A percentile compares a stretch with the other conserved stretches of the same genome.
These are phyloP conservation scores for Zaprionus kolodkinae DNA, from an alignment of 1,140 invertebrate genomes.

Conservation along the genomic window DNA sequence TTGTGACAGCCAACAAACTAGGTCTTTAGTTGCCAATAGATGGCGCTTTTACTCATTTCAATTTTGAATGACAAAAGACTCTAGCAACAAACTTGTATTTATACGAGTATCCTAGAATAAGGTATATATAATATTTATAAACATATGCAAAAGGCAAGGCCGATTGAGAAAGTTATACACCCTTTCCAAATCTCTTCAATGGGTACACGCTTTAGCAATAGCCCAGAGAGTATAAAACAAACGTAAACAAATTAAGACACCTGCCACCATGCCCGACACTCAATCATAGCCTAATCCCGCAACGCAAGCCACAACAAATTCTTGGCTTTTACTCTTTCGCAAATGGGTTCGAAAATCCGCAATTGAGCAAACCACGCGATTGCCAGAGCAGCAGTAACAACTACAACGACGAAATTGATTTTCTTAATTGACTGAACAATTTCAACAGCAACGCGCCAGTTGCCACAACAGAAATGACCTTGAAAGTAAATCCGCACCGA, in stretches of 20 bases:
- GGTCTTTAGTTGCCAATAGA: too few relatives aligned
- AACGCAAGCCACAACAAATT: conserved; percentile 43
- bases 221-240: not conserved
- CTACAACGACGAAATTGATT: conserved; percentile 65
- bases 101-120: too few relatives aligned
- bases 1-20: too few relatives aligned
- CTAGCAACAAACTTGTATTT: too few relatives aligned
- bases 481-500: conserved; percentile 52
- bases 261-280: conserved; percentile 35
- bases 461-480: conserved; percentile 68
- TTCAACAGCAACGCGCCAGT: conserved; percentile 54
- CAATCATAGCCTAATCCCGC: conserved; percentile 24
- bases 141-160: too few relatives aligned
- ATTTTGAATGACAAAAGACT: too few relatives aligned
- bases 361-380: conserved; percentile 61
- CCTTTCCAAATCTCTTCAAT: not conserved
- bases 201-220: not conserved
- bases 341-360: conserved; percentile 57
- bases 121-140: too few relatives aligned
- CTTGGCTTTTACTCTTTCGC: conserved; percentile 72
- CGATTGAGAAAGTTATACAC: too few relatives aligned
- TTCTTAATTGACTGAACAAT: conserved; percentile 77
- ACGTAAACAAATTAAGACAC: conserved; percentile 22
- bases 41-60: too few relatives aligned
- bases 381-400: conserved; percentile 46